Evolutionary conservation across 2,113 vertebrate genomes (phyloP).

Genomic region (Mirza zaza): DNA sequence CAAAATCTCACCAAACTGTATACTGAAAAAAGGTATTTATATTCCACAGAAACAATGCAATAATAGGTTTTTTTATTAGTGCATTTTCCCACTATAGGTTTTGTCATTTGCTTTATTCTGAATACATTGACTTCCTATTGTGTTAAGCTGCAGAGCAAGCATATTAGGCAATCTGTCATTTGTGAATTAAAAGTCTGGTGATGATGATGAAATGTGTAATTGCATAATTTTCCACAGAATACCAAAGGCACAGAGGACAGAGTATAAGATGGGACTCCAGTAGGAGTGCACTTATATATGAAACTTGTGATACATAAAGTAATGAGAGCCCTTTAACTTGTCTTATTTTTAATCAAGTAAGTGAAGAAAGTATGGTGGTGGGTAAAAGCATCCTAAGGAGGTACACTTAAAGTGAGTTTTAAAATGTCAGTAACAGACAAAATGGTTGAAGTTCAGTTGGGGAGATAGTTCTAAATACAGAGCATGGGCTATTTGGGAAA

Average conservation of each 20-base stretch:
- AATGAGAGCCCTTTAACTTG: background rate
- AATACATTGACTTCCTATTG: background rate
- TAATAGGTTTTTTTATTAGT: background rate
- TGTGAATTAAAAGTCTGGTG: background rate
- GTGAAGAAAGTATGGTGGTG: background rate
- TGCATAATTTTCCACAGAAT: background rate
- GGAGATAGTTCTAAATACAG: background rate
- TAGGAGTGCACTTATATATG: background rate
- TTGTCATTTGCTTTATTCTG: background rate
- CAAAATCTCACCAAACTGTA: background rate
- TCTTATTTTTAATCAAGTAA: background rate
- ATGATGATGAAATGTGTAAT: background rate
- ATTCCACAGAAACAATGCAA: background rate
- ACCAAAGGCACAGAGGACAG: background rate
- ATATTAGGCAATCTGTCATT: background rate
- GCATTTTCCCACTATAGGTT: background rate
- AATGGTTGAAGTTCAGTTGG: background rate
- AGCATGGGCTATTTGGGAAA: background rate
- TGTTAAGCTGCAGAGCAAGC: background rate
- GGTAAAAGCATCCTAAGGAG: background rate
- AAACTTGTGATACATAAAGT: background rate
- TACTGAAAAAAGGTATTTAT: background rate
- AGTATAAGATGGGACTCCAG: background rate
- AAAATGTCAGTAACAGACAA: background rate
- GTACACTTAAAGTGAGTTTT: background rate